Evolutionary conservation across 1,140 invertebrate genomes (phyloP), one percentile per base, ranked within the genome.

Genomic region (Laodelphax striatellus): DNA sequence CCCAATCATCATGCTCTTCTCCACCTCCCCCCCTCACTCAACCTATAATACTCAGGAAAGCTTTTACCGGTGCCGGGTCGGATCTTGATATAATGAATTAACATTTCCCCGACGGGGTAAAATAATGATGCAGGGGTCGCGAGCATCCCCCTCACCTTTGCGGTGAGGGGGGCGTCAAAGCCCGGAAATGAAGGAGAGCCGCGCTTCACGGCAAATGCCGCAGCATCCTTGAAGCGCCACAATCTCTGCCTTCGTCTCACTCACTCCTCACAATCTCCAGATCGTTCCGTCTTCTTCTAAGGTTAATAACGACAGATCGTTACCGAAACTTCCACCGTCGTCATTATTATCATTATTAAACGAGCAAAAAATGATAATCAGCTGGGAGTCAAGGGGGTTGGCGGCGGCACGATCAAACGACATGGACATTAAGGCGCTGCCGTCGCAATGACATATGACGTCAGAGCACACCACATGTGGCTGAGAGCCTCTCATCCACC

Each of bases 21-120:
- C 11, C 13, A 1, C 10, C 46, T 24, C 9, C 17, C 5, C 43
- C 14, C 46, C 46, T 9, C 46, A 3, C 46, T 52, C 46, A 3
- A 10, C 46, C 17, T 21, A 52, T 21, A 19, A 24, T 55, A 28
- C 22, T 21, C 53, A 19, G 24, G 19, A 22, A 56, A 56, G 55
- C 53, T 28, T 56, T 19, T 41, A 41, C 55, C 55, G 52, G 52
- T 34, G 24, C 22, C 52, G 34, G 52, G 34, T 54, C 24, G 34
- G 52, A 56, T 50, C 46, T 50, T 22, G 46, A 50, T 50, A 50
- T 50, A 50, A 50, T 50, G 46, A 50, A 50, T 50, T 50, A 50
- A 50, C 46, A 50, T 50, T 50, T 50, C 46, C 46, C 21, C 16
- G 21, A 22, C 16, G 46, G 46, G 46, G 46, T 50, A 22, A 50